Base-by-base conservation (phyloP, 1,140 invertebrate genomes). In the Papilio polyxenes region DNA sequence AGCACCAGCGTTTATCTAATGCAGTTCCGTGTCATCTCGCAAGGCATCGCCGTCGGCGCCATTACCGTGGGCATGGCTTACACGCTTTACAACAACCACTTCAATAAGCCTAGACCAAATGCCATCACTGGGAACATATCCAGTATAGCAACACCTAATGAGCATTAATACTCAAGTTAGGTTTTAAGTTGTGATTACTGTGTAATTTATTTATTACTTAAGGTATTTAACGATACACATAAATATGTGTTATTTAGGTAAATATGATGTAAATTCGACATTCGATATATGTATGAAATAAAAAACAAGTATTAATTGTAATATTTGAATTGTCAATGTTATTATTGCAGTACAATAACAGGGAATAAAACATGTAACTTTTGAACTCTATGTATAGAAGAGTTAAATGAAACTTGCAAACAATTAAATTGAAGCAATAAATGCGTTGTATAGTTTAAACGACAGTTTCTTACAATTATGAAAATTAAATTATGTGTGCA, bases 1-100 rank as follows among this genome's bases (percentile, higher is more conserved):
- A 97, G 97, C 82, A 96, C 97, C 8, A 98, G 97, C 74, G 95
- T 98, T 1, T 98, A 97, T 89, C 93, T 98, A 23, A 97, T 98
- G 96, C 97, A 98, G 86, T 95, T 98, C 69, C 95, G 98, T 93
- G 97, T 98, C 17, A 96, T 96, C 37, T 97, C 98, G 0, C 98
- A 98, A 91, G 96, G 97, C 37, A 95, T 96, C 31, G 97, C 97
- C 1, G 96, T 98, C 53, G 97, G 96, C 15, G 95, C 96, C 31
- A 91, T 98, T 78, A 96, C 96, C 8, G 82, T 96, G 11, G 98
- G 97, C 86, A 95, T 98, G 87, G 86, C 91, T 2, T 97, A 96
- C 85, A 95, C 95, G 3, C 95, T 97, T 1, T 89, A 90, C 82
- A 88, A 90, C 80, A 92, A 89, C 75, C 84, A 94, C 83, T 85